Evolutionary conservation across 2,797 vertebrate species (phyloP), one percentile per base, ranked within the genome.

Genomic region (Adrianichthys oophorus): DNA sequence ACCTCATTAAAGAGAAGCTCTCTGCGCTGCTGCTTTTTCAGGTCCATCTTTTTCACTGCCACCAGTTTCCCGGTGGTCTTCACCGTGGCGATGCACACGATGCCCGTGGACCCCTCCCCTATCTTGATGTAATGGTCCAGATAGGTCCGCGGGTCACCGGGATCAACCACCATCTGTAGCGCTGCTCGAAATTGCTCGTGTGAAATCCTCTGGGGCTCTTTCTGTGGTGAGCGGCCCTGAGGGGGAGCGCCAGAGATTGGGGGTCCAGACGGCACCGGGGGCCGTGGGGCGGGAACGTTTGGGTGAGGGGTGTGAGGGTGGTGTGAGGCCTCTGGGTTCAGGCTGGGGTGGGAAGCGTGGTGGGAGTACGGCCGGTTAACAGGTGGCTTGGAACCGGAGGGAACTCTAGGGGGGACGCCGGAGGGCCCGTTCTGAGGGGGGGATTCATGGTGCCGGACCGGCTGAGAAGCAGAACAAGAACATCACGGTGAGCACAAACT

Each of bases 41-140:
- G 89, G 85, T 98, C 96, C 97, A 98, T 98, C 89, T 98, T 98
- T 79, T 99, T 98, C 59, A 98, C 96, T 0, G 96, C 96, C 4
- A 98, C 97, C 68, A 98, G 88, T 46, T 94, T 93, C 15, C 97
- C 96, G 0, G 90, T 93, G 78, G 92, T 94, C 71, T 93, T 94
- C 71, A 97, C 88, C 0, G 95, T 96, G 76, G 96, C 96, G 0
- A 98, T 96, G 69, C 96, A 98, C 47, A 98, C 96, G 0, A 98
- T 90, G 19, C 97, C 96, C 0, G 97, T 98, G 65, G 96, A 98
- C 15, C 97, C 97, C 73, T 98, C 97, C 0, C 96, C 96, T 0
- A 98, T 98, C 83, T 98, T 98, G 56, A 98, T 97, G 85, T 98
- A 98, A 88, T 98, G 94, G 73, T 98, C 97, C 76, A 98, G 80